Evolutionary conservation across 2,113 vertebrate species (phyloP).

Genomic region (Bos indicus): DNA sequence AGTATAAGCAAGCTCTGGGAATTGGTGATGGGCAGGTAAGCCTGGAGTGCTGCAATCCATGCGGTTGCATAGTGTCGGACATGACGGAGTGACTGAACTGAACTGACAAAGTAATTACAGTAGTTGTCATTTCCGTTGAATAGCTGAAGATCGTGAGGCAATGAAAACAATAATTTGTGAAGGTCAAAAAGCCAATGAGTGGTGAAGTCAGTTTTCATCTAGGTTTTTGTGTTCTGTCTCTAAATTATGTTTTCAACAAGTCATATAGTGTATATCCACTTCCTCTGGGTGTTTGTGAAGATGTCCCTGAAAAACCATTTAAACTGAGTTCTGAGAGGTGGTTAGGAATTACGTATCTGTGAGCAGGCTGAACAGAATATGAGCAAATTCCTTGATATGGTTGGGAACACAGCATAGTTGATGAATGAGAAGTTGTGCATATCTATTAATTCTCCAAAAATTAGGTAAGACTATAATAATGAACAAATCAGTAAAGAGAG

Average conservation of each 20-base stretch:
- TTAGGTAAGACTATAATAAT: neutral
- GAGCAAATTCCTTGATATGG: neutral
- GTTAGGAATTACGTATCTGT: neutral
- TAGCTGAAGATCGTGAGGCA: neutral
- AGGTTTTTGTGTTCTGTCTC: neutral
- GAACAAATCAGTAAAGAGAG: neutral
- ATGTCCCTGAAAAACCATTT: neutral
- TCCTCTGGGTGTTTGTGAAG: neutral
- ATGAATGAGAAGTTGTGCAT: neutral
- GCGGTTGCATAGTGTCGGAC: rapidly evolving
- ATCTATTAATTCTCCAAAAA: neutral
- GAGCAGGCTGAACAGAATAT: neutral
- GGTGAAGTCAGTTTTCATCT: neutral
- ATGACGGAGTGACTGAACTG: rapidly evolving
- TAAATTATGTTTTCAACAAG: neutral
- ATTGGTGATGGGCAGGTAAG: neutral
- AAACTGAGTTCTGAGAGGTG: neutral
- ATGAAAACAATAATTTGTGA: neutral
- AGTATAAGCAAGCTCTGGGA: neutral
- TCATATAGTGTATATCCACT: neutral
- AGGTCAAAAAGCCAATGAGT: neutral
- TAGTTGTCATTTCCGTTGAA: neutral
- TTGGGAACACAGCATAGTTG: neutral
- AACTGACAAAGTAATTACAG: neutral
- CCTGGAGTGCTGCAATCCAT: neutral